Evolutionary conservation across 1,140 invertebrate species (phyloP), one percentile per base, ranked within the genome.

Genomic region (Thalassaphorura encarpata): DNA sequence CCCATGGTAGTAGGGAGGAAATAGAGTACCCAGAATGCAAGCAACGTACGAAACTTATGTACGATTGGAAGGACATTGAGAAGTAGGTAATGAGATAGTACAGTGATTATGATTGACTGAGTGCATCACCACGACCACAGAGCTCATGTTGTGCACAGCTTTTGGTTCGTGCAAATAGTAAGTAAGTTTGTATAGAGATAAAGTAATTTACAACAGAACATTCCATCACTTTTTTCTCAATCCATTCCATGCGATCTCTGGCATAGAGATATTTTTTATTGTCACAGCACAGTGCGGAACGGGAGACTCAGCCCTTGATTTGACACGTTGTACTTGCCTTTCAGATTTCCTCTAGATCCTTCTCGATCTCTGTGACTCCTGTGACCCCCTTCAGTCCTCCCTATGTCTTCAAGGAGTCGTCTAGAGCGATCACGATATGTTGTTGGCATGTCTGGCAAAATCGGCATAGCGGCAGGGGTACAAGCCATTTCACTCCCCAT

Each of bases 361-460:
- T 51, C 40, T 3, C 52, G 52, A 48, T 29, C 23, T 18, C 46
- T 40, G 16, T 50, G 39, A 28, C 28, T 33, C 39, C 53, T 31
- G 63, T 52, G 31, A 67, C 63, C 27, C 69, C n/a, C n/a, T n/a
- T n/a, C n/a, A n/a, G n/a, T n/a, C n/a, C n/a, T n/a, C 29, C 77
- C 78, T 45, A 81, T 71, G 62, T 80, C 76, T 61, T 80, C 78
- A 29, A 82, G 69, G 29, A 81, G 72, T 61, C 77, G 78, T 31
- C 80, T 66, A 15, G 79, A 80, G 46, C 77, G 71, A n/a, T n/a
- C n/a, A n/a, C n/a, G n/a, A n/a, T n/a, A n/a, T n/a, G n/a, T n/a
- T 11, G 75, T 76, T 31, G 77, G 78, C 71, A 81, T 78, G 67
- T 82, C 80, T 42, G 76, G 78, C 21, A 82, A 70, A 2, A 82